Conservation (phyloP, 1,140 invertebrate genomes). For the Drosophila pachea region DNA sequence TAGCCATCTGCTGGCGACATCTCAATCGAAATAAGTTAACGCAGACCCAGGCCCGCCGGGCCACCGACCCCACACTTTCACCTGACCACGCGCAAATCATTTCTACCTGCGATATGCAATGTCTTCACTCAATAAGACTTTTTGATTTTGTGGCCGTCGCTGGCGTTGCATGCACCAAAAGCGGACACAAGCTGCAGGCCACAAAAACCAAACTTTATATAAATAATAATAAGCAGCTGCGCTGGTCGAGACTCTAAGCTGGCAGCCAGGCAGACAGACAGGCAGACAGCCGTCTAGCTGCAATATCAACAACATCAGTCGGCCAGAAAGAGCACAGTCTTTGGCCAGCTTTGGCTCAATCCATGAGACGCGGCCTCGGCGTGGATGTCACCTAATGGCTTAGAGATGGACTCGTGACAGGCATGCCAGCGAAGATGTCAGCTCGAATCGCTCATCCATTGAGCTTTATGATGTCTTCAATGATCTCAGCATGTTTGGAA, state of each 20-base stretch:
- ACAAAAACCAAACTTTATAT: neutral
- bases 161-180: slow-evolving; percentile 38
- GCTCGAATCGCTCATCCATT: no score
- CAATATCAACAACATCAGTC: slow-evolving; percentile 35
- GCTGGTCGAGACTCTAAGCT: slow-evolving; percentile 41
- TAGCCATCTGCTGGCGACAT: slow-evolving; percentile 27
- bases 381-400: slow-evolving; percentile 10
- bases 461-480: no score
- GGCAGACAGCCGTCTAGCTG: no score
- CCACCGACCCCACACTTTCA: slow-evolving; percentile 55
- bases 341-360: slow-evolving; percentile 9
- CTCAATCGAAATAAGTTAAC: no score
- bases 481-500: no score
- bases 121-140: slow-evolving; percentile 12
- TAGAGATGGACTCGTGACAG: slow-evolving; percentile 29
- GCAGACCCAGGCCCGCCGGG: slow-evolving; percentile 2
- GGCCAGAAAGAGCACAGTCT: slow-evolving; percentile 27
- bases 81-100: slow-evolving; percentile 40
- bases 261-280: slow-evolving; percentile 24
- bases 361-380: slow-evolving; percentile 14
- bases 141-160: slow-evolving; percentile 53
- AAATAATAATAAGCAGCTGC: slow-evolving; percentile 23
- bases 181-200: slow-evolving; percentile 24
- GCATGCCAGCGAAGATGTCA: no score
- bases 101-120: slow-evolving; percentile 44